A percentile compares a stretch with the other conserved stretches of the same genome.
phyloP scores from a whole-genome alignment of 2,888 invertebrate genomes.

The Lasioglossum marginatum region DNA sequence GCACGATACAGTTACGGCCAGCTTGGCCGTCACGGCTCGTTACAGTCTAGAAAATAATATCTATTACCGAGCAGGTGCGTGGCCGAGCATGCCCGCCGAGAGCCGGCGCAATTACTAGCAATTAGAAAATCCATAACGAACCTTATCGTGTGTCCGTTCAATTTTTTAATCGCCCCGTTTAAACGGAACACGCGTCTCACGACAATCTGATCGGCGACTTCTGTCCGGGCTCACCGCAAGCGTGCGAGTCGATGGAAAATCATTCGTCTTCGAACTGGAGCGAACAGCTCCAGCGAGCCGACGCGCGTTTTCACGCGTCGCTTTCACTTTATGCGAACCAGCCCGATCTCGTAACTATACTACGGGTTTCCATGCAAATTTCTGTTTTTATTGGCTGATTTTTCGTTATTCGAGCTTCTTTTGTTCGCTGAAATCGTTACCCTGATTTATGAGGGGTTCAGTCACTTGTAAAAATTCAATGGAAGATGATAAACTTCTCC shows the following conservation, averaged over 20 bases:
- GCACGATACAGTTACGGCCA: conserved; percentile 54
- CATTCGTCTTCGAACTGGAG: background rate
- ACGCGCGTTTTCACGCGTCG: conserved; percentile 6
- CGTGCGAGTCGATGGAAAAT: background rate
- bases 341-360: background rate
- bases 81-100: background rate
- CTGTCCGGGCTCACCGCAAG: background rate
- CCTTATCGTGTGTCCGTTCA: background rate
- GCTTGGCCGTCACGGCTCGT: conserved; percentile 13
- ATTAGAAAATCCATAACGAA: conserved; percentile 11
- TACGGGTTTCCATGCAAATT: background rate
- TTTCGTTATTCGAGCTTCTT: background rate
- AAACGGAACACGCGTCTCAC: background rate
- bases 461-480: no score
- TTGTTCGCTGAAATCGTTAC: background rate
- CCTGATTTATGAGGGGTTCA: background rate
- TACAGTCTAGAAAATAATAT: conserved; percentile 22
- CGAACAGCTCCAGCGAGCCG: background rate
- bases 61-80: conserved; percentile 14
- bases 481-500: no score
- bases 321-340: background rate
- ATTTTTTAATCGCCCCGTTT: background rate
- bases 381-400: background rate
- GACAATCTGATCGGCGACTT: background rate
- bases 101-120: background rate